Conservation (phyloP, 1,140 invertebrate species). For the Anagrus nilaparvatae region DNA sequence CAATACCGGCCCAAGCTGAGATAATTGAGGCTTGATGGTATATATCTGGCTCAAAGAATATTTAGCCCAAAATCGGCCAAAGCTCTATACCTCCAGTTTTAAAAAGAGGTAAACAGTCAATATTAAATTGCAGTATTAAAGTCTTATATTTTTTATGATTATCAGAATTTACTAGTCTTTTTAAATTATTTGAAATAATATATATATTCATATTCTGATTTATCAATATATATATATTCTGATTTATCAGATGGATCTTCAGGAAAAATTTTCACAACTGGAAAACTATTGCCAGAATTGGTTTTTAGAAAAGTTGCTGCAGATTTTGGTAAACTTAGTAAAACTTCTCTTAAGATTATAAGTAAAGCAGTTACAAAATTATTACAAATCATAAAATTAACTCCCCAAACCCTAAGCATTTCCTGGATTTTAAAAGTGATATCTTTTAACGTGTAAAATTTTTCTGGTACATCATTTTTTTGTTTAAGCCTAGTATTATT, state of each 20-base stretch:
- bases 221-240: background rate
- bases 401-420: too few species aligned
- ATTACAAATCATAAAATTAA: too few species aligned
- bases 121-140: conserved; percentile 3
- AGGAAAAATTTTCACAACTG: too few species aligned
- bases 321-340: background rate
- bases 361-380: too few species aligned
- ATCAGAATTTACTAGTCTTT: background rate
- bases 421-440: too few species aligned
- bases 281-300: background rate
- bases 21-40: conserved; percentile 8
- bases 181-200: conserved; percentile 1
- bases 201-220: conserved; percentile 2
- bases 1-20: conserved; percentile 5
- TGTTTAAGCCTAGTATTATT: too few species aligned
- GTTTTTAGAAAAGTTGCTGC: background rate
- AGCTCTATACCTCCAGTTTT: conserved; percentile 1
- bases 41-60: conserved; percentile 4
- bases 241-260: background rate
- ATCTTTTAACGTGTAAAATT: too few species aligned
- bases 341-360: too few species aligned
- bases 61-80: conserved; percentile 9
- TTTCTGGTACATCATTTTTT: too few species aligned
- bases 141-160: background rate
- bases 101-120: conserved; percentile 10